Evolutionary conservation across 2,797 vertebrate genomes (phyloP).

Genomic region (Carcharodon carcharias): DNA sequence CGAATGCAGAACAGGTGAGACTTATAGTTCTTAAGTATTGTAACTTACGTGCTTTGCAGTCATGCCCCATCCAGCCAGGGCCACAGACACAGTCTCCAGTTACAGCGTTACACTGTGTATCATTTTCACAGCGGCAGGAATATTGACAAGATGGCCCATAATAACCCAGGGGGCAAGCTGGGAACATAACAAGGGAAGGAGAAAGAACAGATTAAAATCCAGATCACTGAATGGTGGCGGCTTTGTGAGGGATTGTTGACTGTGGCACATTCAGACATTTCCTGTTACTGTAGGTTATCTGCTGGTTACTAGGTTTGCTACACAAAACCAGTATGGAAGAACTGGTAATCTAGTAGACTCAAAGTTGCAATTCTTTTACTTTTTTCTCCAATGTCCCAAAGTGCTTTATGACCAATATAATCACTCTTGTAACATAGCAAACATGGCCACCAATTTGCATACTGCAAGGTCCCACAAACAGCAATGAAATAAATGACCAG

Average conservation of each 20-base stretch:
- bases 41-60: conserved; percentile 49
- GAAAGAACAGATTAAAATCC: not conserved
- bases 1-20: not conserved
- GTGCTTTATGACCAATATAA: not conserved
- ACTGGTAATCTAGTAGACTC: not conserved
- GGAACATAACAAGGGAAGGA: conserved; percentile 33
- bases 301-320: not conserved
- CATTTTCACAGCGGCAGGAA: conserved; percentile 50
- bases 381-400: not conserved
- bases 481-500: not conserved
- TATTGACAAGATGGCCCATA: conserved; percentile 51
- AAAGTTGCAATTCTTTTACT: not conserved
- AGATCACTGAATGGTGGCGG: not conserved
- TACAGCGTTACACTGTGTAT: conserved; percentile 50
- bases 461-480: not conserved
- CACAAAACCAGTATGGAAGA: not conserved
- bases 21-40: not conserved
- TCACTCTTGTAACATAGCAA: not conserved
- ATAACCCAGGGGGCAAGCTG: conserved; percentile 52
- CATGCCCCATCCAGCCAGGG: conserved; percentile 49
- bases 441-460: not conserved
- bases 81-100: conserved; percentile 54
- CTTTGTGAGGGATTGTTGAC: not conserved
- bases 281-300: not conserved
- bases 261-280: not conserved